Evolutionary conservation across 2,113 vertebrate genomes (phyloP), one percentile per base, ranked within the genome.

Genomic region (Rhodinocichla rosea): DNA sequence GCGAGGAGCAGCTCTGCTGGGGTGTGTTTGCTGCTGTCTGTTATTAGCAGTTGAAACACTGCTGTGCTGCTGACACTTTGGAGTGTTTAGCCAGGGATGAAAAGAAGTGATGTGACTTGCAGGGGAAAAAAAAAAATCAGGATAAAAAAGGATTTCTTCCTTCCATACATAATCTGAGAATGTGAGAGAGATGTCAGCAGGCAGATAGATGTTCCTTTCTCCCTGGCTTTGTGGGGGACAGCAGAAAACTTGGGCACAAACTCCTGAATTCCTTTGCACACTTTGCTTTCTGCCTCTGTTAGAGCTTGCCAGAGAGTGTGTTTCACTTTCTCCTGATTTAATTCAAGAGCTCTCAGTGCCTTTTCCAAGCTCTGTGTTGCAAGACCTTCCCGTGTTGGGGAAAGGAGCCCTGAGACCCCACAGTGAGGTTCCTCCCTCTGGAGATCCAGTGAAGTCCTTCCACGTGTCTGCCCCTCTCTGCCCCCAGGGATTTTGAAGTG

Each of bases 311-410:
- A 26, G 33, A 15, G 62, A 15, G 17, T 4, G 19, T 26, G 9
- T 22, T 47, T 45, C 9, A 0, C 57, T 33, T 56, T 30, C 67
- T 79, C 10, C 40, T 44, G 63, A 2, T n/a, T 63, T 8, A 73
- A 18, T 26, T 56, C 55, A 17, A 52, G 53, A 50, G 64, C 63
- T 94, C 44, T 23, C 11, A 7, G 32, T 47, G 57, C 32, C 30
- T 75, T 55, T 55, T 50, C 21, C 62, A 63, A 52, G 69, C 59
- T 39, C 27, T 47, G 8, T 32, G 24, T 47, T 53, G 22, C 19
- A 33, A 55, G 44, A n/a, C 26, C 17, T 73, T 26, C 27, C 45
- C 33, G 1, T 3, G 3, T 0, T 50, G 79, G 40, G 39, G 27
- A 13, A 37, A 78, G 19, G 27, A 84, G 40, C 37, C 15, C 37